These are phyloP conservation scores for Vollenhovia emeryi DNA, from an alignment of 1,140 invertebrate genomes.

Conservation along the genomic window DNA sequence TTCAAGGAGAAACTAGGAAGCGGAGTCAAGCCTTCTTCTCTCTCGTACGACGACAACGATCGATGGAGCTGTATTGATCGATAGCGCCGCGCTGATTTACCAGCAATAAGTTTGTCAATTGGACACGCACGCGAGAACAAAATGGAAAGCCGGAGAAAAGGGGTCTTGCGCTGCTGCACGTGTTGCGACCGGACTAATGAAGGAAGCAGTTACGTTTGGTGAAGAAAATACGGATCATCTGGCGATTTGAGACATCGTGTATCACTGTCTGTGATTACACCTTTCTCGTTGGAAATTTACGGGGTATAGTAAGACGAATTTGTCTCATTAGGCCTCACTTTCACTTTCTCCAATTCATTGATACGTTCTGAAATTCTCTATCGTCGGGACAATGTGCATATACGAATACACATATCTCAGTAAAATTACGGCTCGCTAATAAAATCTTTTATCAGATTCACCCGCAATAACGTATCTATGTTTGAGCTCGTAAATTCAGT, in stretches of 20 bases:
- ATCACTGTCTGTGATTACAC: conserved; percentile 32
- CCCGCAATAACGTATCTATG: not conserved
- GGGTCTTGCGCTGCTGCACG: not conserved
- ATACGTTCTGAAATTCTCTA: conserved; percentile 10
- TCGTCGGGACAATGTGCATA: conserved; percentile 9
- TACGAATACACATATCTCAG: not conserved
- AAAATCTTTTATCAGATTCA: not conserved
- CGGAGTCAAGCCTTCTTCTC: not conserved
- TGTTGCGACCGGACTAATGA: not conserved
- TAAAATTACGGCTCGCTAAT: not conserved
- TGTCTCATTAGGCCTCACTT: conserved; percentile 50
- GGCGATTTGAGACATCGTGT: conserved; percentile 34
- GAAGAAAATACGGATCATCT: conserved; percentile 10
- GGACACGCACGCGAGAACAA: not conserved
- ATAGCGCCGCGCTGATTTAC: conserved; percentile 45
- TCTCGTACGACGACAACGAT: conserved; percentile 9
- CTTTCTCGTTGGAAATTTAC: not conserved
- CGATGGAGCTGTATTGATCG: conserved; percentile 24
- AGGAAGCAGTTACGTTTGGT: conserved; percentile 11
- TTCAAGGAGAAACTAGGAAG: conserved; percentile 70
- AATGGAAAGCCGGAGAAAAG: conserved; percentile 44
- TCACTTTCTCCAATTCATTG: conserved; percentile 33
- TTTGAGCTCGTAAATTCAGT: not conserved
- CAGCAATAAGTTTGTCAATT: conserved; percentile 58
- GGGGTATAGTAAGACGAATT: conserved; percentile 21